phyloP scores from a whole-genome alignment of 2,888 invertebrate genomes.

The Lepidocyrtoides sp. region DNA sequence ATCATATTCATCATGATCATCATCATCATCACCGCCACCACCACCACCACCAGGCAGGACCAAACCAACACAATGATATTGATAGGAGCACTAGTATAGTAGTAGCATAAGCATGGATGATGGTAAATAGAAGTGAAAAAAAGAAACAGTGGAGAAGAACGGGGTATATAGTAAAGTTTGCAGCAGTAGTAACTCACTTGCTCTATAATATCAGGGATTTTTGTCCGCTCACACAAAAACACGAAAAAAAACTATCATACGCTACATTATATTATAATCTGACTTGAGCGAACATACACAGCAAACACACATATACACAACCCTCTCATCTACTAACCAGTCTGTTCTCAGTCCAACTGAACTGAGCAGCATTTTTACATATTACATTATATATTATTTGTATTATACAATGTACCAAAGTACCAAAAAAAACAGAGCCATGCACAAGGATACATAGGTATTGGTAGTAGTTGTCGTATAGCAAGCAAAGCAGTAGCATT shows the following conservation, averaged over 20 bases:
- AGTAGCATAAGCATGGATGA: conserved; percentile 22
- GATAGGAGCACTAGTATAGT: background rate
- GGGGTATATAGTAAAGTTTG: conserved; percentile 23
- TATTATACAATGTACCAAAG: conserved; percentile 70
- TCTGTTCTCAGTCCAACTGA: conserved; percentile 3
- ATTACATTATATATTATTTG: conserved; percentile 56
- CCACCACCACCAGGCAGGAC: conserved; percentile 54
- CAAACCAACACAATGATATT: conserved; percentile 40
- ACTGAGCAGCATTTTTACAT: conserved; percentile 57
- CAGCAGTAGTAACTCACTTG: conserved; percentile 68
- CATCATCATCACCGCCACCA: conserved; percentile 24
- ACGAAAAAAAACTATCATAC: background rate
- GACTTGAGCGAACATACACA: too few species aligned
- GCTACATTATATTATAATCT: background rate
- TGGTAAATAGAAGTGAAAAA: conserved; percentile 16
- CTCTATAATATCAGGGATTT: conserved; percentile 55
- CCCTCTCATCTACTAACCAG: conserved; percentile 45
- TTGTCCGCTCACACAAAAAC: conserved; percentile 46
- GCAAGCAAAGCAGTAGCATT: background rate
- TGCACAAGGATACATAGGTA: conserved; percentile 46
- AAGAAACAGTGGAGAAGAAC: background rate
- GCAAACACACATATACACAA: conserved; percentile 44
- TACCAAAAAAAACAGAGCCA: conserved; percentile 64
- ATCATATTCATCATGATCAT: conserved; percentile 46
- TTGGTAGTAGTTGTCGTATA: conserved; percentile 3